Evolutionary conservation across 2,888 invertebrate genomes (phyloP).

Genomic region (Neoaliturus tenellus): DNA sequence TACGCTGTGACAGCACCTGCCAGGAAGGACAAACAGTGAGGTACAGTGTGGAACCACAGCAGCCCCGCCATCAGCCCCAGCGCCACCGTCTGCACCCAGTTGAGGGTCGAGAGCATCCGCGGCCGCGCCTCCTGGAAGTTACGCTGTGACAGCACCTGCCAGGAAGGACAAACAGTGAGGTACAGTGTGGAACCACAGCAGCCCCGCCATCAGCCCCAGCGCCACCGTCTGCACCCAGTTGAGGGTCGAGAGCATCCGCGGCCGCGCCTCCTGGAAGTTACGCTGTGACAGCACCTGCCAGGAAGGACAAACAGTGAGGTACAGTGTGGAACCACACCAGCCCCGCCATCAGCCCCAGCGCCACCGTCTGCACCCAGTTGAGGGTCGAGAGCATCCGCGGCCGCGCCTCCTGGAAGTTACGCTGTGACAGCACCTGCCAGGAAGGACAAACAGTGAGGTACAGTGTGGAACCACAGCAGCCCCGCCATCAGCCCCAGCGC

Average conservation of each 20-base stretch:
- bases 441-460: constrained; percentile 82
- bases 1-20: constrained; percentile 82
- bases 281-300: constrained; percentile 80
- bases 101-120: constrained; percentile 84
- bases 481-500: constrained; percentile 84
- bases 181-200: constrained; percentile 88
- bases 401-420: no score
- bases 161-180: constrained; percentile 73
- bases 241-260: constrained; percentile 84
- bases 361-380: no score
- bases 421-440: no score
- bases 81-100: constrained; percentile 86
- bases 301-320: constrained; percentile 31
- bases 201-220: constrained; percentile 82
- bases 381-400: no score
- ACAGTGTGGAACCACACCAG: no score
- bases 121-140: constrained; percentile 86
- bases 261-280: constrained; percentile 85
- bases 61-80: constrained; percentile 84
- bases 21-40: constrained; percentile 73
- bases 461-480: constrained; percentile 86
- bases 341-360: no score
- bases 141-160: constrained; percentile 80
- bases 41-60: constrained; percentile 86
- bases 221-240: constrained; percentile 87